Conservation (phyloP, 1,140 invertebrate genomes). For the Temnothorax longispinosus region DNA sequence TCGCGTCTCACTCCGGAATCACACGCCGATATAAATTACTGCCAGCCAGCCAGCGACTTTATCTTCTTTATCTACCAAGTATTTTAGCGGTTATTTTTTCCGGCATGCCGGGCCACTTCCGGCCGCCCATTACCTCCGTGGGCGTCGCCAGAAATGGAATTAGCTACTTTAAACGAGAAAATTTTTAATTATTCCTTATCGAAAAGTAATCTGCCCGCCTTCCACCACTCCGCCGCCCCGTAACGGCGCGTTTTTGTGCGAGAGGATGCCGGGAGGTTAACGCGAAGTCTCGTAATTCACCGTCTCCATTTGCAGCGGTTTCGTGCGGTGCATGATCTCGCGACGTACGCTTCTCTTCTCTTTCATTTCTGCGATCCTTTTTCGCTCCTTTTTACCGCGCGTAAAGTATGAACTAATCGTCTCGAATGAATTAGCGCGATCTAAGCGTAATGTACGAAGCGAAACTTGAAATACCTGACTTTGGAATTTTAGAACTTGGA, state of each 20-base stretch:
- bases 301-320: conserved; percentile 69
- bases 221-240: conserved; percentile 51
- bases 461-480: neutral
- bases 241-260: conserved; percentile 68
- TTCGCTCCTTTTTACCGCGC: neutral
- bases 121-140: conserved; percentile 63
- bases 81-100: conserved; percentile 85
- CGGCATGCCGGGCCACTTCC: conserved; percentile 74
- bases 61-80: conserved; percentile 85
- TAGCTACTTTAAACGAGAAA: conserved; percentile 85
- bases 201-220: conserved; percentile 84
- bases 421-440: neutral
- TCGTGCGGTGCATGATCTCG: conserved; percentile 75
- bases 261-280: conserved; percentile 76
- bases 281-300: conserved; percentile 76
- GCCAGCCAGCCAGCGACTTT: conserved; percentile 77
- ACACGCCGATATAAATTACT: conserved; percentile 85
- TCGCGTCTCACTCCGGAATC: conserved; percentile 82
- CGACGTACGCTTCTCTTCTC: conserved; percentile 12
- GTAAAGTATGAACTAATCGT: neutral
- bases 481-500: neutral
- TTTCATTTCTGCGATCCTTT: neutral
- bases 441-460: no score
- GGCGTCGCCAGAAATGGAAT: conserved; percentile 80
- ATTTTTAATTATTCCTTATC: conserved; percentile 87